Evolutionary conservation across 2,113 vertebrate genomes (phyloP).

Genomic region (Pelmatolapia mariae): DNA sequence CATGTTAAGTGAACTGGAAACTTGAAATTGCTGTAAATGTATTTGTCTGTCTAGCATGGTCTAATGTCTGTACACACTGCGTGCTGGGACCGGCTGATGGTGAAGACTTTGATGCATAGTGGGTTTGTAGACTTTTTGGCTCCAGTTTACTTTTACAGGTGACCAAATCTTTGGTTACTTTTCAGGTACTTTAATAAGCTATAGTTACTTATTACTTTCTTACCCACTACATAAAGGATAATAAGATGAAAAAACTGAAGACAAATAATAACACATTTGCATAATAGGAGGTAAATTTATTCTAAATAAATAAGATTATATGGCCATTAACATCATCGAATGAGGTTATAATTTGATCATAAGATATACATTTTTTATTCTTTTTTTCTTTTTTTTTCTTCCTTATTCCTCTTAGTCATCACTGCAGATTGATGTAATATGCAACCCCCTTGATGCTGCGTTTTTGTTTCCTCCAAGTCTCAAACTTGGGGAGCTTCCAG

Average conservation of each 20-base stretch:
- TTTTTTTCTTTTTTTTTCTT: not conserved
- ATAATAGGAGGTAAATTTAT: not conserved
- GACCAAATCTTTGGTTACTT: not conserved
- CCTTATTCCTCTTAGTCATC: not conserved
- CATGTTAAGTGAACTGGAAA: not conserved
- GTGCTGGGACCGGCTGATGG: not conserved
- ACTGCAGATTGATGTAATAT: no score
- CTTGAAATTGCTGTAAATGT: not conserved
- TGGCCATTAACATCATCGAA: not conserved
- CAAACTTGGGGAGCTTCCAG: rapidly evolving
- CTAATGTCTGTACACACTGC: rapidly evolving
- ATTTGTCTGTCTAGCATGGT: not conserved
- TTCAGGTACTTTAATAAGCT: not conserved
- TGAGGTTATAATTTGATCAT: not conserved
- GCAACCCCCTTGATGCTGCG: no score
- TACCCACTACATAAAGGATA: not conserved
- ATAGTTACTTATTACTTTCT: not conserved
- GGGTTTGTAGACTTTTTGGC: not conserved
- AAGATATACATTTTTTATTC: rapidly evolving
- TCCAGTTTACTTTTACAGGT: not conserved
- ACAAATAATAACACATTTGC: not conserved
- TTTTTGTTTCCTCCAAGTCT: not conserved
- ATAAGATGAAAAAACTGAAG: not conserved
- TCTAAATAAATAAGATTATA: not conserved
- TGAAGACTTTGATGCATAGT: not conserved